Conservation (phyloP, 2,888 invertebrate genomes). For the Cephus spinipes region DNA sequence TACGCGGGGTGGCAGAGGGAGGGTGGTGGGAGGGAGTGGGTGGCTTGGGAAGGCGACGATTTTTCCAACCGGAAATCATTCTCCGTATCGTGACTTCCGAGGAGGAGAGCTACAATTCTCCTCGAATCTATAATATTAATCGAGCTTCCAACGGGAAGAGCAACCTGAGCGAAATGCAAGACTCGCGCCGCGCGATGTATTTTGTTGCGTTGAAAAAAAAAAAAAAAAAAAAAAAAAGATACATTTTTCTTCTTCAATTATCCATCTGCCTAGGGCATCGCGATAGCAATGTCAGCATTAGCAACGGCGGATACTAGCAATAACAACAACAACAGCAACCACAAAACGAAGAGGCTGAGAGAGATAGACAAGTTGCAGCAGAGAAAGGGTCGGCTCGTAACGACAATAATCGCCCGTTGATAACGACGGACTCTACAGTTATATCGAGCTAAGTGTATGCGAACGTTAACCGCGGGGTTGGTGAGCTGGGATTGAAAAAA, state of each 20-base stretch:
- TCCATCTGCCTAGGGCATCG: background rate
- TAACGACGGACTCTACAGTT: background rate
- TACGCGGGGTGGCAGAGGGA: background rate
- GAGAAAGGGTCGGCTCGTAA: background rate
- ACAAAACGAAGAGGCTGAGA: background rate
- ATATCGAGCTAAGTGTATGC: background rate
- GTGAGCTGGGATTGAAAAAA: background rate
- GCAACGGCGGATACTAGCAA: background rate
- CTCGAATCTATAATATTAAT: background rate
- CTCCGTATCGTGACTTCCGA: background rate
- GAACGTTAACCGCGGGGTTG: background rate
- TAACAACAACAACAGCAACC: background rate
- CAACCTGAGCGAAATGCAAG: background rate
- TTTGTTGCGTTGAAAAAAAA: background rate
- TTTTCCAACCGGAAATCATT: background rate
- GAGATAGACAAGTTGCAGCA: background rate
- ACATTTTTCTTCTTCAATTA: background rate
- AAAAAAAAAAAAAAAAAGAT: too few relatives aligned
- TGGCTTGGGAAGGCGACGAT: background rate
- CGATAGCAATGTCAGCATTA: background rate
- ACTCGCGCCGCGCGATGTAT: background rate
- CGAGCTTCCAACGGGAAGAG: background rate
- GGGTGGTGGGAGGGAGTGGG: too few relatives aligned
- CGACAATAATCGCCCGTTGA: background rate
- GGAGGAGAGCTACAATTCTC: background rate